Conservation (phyloP, 1,140 invertebrate species). For the Caenorhabditis elegans region DNA sequence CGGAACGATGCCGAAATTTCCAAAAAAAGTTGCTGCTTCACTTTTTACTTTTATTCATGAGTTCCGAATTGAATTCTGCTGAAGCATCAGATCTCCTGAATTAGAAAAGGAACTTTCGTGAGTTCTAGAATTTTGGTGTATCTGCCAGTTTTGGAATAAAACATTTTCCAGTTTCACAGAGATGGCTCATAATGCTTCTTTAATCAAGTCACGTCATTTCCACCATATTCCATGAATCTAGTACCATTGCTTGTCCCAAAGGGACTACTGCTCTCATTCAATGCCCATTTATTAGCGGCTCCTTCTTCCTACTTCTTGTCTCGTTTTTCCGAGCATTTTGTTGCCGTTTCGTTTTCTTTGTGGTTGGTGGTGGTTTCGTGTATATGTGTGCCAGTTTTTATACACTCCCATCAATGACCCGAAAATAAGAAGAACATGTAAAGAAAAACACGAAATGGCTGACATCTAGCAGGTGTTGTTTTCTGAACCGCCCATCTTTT, state of each 20-base stretch:
- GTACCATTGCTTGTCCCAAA: background rate
- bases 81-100: background rate
- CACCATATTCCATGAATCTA: background rate
- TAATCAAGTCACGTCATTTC: background rate
- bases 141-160: too few relatives aligned
- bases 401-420: constrained; percentile 1
- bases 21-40: background rate
- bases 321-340: constrained; percentile 5
- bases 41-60: background rate
- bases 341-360: background rate
- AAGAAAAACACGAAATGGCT: background rate
- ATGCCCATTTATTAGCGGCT: constrained; percentile 32
- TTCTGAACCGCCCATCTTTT: background rate
- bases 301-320: background rate
- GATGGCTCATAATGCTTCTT: too few relatives aligned
- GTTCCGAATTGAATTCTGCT: background rate
- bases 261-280: constrained; percentile 23
- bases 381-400: background rate
- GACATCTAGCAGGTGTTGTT: background rate
- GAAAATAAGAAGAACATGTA: constrained; percentile 15
- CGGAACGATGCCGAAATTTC: background rate
- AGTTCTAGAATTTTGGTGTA: too few relatives aligned
- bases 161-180: too few relatives aligned
- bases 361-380: background rate
- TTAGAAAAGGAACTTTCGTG: too few relatives aligned